Conservation (phyloP, 2,797 vertebrate species). For the Mormyrus proboscirostris region DNA sequence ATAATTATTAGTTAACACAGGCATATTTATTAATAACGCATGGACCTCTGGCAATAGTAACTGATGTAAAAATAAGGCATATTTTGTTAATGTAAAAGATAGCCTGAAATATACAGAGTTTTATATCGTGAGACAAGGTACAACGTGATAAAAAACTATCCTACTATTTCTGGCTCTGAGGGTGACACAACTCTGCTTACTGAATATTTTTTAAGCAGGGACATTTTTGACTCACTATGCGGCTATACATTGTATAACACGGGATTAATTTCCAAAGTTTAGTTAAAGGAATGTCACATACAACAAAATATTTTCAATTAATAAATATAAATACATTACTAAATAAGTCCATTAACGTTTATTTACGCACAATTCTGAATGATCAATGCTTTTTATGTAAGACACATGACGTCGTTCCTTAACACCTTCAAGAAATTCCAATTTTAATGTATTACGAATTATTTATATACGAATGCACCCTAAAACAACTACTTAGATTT, state of each 20-base stretch:
- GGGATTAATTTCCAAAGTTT: neutral
- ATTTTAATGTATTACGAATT: neutral
- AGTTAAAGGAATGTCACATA: neutral
- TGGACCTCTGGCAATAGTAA: neutral
- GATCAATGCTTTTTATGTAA: neutral
- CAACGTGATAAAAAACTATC: neutral
- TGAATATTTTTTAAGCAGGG: neutral
- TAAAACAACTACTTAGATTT: neutral
- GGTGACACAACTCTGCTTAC: neutral
- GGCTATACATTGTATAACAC: neutral
- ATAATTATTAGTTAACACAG: neutral
- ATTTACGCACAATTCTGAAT: neutral
- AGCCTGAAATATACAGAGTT: neutral
- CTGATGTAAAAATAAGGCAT: neutral
- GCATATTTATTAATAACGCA: neutral
- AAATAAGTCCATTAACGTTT: neutral
- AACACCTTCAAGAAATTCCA: neutral
- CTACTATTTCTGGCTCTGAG: neutral
- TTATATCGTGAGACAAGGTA: neutral
- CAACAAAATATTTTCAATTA: neutral
- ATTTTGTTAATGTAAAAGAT: neutral
- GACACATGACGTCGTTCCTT: neutral
- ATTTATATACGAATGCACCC: neutral
- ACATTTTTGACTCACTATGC: neutral
- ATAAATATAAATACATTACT: neutral